Percentiles rank a stretch among this genome's conserved stretches.
phyloP scores from a whole-genome alignment of 2,797 vertebrate species.

The Sebastiscus tertius region DNA sequence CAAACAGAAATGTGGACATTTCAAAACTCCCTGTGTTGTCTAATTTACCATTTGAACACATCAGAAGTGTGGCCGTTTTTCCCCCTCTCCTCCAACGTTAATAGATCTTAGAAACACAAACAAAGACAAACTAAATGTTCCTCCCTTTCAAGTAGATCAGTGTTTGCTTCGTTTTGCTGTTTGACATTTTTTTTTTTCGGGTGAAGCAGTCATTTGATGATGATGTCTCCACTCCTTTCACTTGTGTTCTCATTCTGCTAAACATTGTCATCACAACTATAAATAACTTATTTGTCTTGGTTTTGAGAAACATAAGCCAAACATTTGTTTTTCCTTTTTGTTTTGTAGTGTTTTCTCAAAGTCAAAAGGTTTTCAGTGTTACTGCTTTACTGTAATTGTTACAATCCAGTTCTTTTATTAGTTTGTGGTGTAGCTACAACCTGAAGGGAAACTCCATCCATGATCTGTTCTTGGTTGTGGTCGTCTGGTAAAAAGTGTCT shows the following conservation, averaged over 20 bases:
- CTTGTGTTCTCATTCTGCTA: background rate
- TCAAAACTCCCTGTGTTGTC: background rate
- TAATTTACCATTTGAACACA: background rate
- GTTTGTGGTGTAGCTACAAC: conserved; percentile 21
- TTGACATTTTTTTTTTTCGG: background rate
- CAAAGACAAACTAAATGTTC: background rate
- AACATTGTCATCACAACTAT: background rate
- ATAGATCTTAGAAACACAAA: conserved; percentile 11
- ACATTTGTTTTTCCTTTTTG: conserved; percentile 11
- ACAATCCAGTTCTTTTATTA: conserved; percentile 21
- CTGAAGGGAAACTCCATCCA: conserved; percentile 22
- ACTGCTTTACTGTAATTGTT: conserved; percentile 7
- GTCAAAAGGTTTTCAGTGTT: background rate
- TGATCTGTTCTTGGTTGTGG: conserved; percentile 33
- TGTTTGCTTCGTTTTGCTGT: background rate
- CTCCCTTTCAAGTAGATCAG: background rate
- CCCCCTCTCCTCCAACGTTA: background rate
- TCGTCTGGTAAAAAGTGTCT: conserved; percentile 28
- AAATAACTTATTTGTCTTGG: background rate
- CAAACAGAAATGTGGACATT: conserved; percentile 7
- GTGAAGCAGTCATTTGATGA: background rate
- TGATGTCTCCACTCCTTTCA: background rate
- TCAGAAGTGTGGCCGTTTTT: background rate
- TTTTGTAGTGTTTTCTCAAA: background rate
- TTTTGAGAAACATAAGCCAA: background rate